Conservation (phyloP, 2,888 invertebrate species). For the Drosophila koepferae region DNA sequence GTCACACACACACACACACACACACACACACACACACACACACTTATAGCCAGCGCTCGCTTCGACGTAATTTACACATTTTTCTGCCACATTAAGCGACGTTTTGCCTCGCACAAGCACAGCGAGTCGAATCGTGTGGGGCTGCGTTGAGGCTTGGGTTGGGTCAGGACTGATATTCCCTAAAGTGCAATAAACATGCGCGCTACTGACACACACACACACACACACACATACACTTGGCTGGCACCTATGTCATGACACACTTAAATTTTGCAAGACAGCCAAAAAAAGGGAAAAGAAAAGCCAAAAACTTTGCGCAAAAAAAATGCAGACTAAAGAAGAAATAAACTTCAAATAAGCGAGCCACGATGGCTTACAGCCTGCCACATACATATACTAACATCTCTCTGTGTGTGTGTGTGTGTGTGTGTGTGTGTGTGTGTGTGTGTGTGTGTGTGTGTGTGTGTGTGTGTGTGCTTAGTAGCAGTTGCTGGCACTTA, state of each 20-base stretch:
- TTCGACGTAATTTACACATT: slow-evolving; percentile 77
- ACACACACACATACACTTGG: slow-evolving; percentile 25
- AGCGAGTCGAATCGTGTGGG: slow-evolving; percentile 31
- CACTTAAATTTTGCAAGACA: slow-evolving; percentile 61
- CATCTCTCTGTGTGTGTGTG: slow-evolving; percentile 21
- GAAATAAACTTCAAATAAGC: slow-evolving; percentile 68
- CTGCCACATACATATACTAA: slow-evolving; percentile 15
- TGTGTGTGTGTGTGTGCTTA: slow-evolving; percentile 38
- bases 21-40: slow-evolving; percentile 9
- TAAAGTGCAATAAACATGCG: slow-evolving; percentile 80
- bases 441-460: slow-evolving; percentile 33
- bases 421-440: slow-evolving; percentile 35
- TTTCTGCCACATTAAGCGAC: slow-evolving; percentile 80
- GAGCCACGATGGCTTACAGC: slow-evolving; percentile 62
- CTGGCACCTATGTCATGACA: slow-evolving; percentile 58
- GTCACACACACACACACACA: slow-evolving; percentile 25
- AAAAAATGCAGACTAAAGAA: slow-evolving; percentile 60
- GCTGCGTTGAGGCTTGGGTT: slow-evolving; percentile 48
- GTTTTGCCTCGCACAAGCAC: slow-evolving; percentile 48
- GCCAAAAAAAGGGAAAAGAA: slow-evolving; percentile 12
- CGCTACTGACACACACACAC: slow-evolving; percentile 51
- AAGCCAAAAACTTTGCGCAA: slow-evolving; percentile 41
- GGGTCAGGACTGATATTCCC: slow-evolving; percentile 66
- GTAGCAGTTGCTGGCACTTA: slow-evolving; percentile 52
- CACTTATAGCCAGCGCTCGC: slow-evolving; percentile 28